Evolutionary conservation across 2,797 vertebrate genomes (phyloP).

Genomic region (Pantherophis vulpinus): DNA sequence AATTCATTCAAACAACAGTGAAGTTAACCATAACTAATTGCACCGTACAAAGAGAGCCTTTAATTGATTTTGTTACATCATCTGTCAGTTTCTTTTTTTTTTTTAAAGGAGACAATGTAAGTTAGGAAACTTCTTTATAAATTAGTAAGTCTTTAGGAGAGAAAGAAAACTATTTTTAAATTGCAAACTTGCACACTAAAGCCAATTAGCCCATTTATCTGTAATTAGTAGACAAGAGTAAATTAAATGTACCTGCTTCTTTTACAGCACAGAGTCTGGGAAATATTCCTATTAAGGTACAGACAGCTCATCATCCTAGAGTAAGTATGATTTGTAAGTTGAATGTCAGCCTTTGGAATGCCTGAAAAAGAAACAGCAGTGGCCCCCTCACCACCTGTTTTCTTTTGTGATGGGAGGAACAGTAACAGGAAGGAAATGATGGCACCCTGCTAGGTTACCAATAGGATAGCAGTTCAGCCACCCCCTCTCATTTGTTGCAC

Average conservation of each 20-base stretch:
- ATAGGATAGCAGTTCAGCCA: neutral
- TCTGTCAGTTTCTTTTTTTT: neutral
- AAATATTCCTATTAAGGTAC: constrained; percentile 13
- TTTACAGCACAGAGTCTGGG: constrained; percentile 27
- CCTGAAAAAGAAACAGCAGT: neutral
- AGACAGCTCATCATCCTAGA: constrained; percentile 28
- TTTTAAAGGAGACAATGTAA: neutral
- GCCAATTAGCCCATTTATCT: constrained; percentile 16
- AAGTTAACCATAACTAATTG: neutral
- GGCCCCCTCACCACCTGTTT: neutral
- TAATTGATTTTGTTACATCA: neutral
- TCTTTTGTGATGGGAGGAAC: neutral
- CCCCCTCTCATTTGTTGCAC: neutral
- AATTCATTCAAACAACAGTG: neutral
- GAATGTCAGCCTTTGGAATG: neutral
- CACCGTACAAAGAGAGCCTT: neutral
- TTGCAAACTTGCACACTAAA: constrained; percentile 14
- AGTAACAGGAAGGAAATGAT: neutral
- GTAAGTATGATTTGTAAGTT: neutral
- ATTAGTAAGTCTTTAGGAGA: neutral
- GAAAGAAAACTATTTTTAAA: constrained; percentile 24
- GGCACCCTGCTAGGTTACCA: neutral
- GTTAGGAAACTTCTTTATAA: neutral
- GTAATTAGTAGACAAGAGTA: constrained; percentile 10
- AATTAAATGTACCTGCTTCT: constrained; percentile 18